Base-by-base conservation (phyloP, 2,888 invertebrate genomes). In the Hipparchia sbordonii region DNA sequence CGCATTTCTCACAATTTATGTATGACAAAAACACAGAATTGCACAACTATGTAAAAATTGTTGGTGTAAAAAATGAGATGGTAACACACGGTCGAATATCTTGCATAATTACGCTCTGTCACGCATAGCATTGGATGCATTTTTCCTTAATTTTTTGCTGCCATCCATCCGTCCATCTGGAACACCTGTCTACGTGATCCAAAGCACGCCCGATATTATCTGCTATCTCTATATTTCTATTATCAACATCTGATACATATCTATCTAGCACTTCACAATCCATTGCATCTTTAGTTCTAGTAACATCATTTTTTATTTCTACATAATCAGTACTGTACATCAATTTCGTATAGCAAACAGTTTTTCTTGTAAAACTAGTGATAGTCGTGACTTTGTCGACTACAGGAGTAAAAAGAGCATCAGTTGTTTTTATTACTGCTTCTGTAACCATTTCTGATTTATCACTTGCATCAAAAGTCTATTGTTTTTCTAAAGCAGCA, bases 161-260 rank as follows among this genome's bases (percentile, higher is more conserved):
- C 75, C 78, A 81, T 82, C 84, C 79, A 82, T 85, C 81, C 73
- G 73, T 77, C 74, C 74, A 88, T 87, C 83, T 86, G 85, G 87
- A 85, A 79, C 85, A 77, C 51, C 45, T 82, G 89, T 80, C 79
- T 89, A 89, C 89, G 89, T 89, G 89, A 81, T 77, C 70, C 74
- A 66, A 52, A 76, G 83, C 88, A 88, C 86, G 87, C 68, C 67
- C 51, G 68, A 59, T 67, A 77, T 2, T 75, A 57, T 57, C 63
- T 56, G n/a, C 23, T 69, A 69, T 46, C 46, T n/a, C 54, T 56
- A 33, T 57, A 59, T 51, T 13, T 52, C 39, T 48, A 45, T 46
- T 63, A 60, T 56, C 63, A 23, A 45, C 8, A 10, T 12, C n/a
- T 33, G 39, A 66, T 39, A 10, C 8, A 7, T 39, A 51, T 48